A percentile compares a stretch with the other conserved stretches of the same genome.
Evolutionary conservation across 2,888 invertebrate genomes (phyloP).

Genomic region (Limnephilus auricula): DNA sequence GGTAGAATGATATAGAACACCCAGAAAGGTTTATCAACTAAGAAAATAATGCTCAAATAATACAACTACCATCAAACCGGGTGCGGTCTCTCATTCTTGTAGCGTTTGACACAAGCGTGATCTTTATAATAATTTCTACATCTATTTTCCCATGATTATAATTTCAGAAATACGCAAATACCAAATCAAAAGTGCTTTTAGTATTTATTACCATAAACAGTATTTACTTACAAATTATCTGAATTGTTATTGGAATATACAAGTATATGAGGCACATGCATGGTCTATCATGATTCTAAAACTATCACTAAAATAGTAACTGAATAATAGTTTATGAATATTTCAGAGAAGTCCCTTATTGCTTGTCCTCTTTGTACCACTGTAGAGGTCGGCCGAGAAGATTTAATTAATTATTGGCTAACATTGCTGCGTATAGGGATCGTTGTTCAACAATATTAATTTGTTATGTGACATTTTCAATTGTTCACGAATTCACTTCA

Average conservation of each 20-base stretch:
- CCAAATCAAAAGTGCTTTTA: conserved; percentile 40
- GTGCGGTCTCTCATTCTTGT: not conserved
- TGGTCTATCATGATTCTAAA: conserved; percentile 63
- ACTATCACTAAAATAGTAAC: conserved; percentile 47
- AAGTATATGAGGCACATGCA: conserved; percentile 65
- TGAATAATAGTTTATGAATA: conserved; percentile 27
- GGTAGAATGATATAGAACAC: not conserved
- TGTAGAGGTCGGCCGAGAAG: not conserved
- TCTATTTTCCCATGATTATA: not conserved
- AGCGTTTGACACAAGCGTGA: not conserved
- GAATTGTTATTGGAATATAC: conserved; percentile 59
- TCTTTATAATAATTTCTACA: not conserved
- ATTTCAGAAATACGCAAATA: conserved; percentile 21
- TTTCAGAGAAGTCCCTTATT: conserved; percentile 22
- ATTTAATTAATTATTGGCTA: not conserved
- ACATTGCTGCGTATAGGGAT: not conserved
- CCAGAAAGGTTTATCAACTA: not conserved
- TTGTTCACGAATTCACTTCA: not conserved
- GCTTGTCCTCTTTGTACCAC: not conserved
- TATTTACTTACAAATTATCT: conserved; percentile 52
- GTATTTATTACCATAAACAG: not conserved
- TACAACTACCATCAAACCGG: not conserved
- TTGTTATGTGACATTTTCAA: not conserved
- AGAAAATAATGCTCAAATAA: not conserved
- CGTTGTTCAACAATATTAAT: not conserved